A percentile compares a stretch with the other conserved stretches of the same genome.
Evolutionary conservation across 2,113 vertebrate species (phyloP).

Genomic region (Solea solea): DNA sequence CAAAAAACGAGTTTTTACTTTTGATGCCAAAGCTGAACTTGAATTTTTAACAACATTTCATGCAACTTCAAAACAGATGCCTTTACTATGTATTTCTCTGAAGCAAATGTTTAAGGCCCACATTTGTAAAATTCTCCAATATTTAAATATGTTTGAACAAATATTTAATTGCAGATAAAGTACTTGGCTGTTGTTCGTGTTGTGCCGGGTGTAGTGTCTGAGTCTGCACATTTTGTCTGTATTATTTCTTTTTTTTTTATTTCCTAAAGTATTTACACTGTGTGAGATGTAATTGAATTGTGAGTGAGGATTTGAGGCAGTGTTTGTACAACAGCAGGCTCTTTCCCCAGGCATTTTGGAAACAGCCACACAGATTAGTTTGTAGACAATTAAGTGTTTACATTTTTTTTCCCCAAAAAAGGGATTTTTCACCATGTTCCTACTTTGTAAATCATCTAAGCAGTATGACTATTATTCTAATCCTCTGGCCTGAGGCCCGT

Average conservation of each 20-base stretch:
- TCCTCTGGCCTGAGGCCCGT: slow-evolving; percentile 26
- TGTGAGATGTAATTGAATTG: slow-evolving; percentile 1
- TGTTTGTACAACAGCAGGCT: slow-evolving; percentile 23
- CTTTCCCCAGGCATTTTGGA: slow-evolving; percentile 15
- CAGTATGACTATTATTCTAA: slow-evolving; percentile 25
- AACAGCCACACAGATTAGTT: slow-evolving; percentile 31
- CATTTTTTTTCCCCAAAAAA: slow-evolving; percentile 12
- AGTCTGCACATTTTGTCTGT: not conserved
- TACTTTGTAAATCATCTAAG: slow-evolving; percentile 39
- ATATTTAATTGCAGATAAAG: too few relatives aligned
- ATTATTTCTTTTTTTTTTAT: not conserved
- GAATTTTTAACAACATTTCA: too few relatives aligned
- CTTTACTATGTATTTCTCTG: too few relatives aligned
- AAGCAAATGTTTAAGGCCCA: too few relatives aligned
- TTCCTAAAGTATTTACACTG: not conserved
- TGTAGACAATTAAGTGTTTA: slow-evolving; percentile 12
- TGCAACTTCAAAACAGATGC: too few relatives aligned
- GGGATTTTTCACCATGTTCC: slow-evolving; percentile 27
- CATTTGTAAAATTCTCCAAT: too few relatives aligned
- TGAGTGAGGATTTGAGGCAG: slow-evolving; percentile 29
- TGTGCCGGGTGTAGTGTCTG: too few relatives aligned
- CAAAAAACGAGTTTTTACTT: too few relatives aligned
- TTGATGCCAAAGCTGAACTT: too few relatives aligned
- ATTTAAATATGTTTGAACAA: too few relatives aligned
- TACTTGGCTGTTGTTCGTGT: too few relatives aligned